Conservation (phyloP, 2,113 vertebrate genomes). For the Sprattus sprattus region DNA sequence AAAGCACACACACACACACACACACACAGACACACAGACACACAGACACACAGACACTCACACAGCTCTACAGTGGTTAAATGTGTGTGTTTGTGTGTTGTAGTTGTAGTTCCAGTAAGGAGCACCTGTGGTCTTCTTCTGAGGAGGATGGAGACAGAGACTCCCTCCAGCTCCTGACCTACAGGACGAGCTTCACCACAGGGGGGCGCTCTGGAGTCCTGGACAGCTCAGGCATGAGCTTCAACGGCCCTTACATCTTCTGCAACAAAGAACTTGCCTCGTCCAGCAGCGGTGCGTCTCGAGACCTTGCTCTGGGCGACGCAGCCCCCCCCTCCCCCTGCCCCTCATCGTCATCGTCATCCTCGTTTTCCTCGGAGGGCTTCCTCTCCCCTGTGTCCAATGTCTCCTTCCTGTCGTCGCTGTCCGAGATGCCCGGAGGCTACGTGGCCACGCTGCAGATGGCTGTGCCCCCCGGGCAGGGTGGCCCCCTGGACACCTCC, state of each 20-base stretch:
- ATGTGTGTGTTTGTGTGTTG: background rate
- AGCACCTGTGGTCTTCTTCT: background rate
- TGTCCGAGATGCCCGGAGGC: background rate
- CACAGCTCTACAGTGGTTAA: background rate
- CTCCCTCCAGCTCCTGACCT: background rate
- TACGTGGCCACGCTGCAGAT: background rate
- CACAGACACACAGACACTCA: background rate
- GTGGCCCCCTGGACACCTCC: background rate
- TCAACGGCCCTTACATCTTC: conserved; percentile 43
- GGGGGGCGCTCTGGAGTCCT: background rate
- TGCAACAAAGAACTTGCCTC: conserved; percentile 26
- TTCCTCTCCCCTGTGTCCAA: background rate
- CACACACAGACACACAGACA: background rate
- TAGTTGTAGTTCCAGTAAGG: conserved; percentile 32
- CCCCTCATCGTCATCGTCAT: background rate
- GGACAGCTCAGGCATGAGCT: conserved; percentile 40
- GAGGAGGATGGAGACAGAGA: background rate
- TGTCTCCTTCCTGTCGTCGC: background rate
- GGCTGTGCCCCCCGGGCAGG: background rate
- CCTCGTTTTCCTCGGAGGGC: background rate
- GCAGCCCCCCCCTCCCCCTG: too few species aligned
- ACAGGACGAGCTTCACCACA: background rate
- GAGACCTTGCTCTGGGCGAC: too few species aligned
- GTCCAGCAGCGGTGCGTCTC: background rate
- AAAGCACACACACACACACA: background rate